These are phyloP conservation scores for Heliornis fulica DNA, from an alignment of 2,113 vertebrate genomes.

Conservation along the genomic window DNA sequence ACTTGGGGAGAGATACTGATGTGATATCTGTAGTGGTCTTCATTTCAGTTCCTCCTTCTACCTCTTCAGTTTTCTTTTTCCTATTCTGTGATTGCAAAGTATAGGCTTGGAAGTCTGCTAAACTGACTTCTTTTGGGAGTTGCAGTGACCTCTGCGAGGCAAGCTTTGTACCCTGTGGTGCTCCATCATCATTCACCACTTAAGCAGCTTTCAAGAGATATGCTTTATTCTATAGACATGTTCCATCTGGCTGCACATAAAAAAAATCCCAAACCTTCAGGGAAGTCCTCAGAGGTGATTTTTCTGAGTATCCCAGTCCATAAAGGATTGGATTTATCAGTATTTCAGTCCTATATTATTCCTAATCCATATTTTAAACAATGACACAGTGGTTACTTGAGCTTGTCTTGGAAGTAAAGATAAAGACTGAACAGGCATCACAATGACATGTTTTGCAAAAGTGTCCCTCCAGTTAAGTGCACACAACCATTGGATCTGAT, in stretches of 20 bases:
- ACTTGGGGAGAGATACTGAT: neutral
- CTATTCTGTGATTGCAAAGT: neutral
- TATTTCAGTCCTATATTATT: neutral
- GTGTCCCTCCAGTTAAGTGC: neutral
- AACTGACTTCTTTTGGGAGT: neutral
- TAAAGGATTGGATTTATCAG: neutral
- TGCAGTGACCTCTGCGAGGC: neutral
- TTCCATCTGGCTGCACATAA: neutral
- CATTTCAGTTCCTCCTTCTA: neutral
- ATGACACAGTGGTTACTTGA: neutral
- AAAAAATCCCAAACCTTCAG: neutral
- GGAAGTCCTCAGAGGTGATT: neutral
- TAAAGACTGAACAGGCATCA: neutral
- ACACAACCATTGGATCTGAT: neutral
- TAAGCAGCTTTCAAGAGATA: neutral
- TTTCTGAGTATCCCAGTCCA: neutral
- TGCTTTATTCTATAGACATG: neutral
- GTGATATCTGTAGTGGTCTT: neutral
- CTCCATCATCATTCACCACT: neutral
- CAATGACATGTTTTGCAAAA: neutral
- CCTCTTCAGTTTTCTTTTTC: neutral
- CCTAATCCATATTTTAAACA: neutral
- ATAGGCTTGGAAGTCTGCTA: neutral
- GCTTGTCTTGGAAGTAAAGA: neutral
- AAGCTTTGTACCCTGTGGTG: neutral